A percentile compares a stretch with the other conserved stretches of the same genome.
phyloP scores from a whole-genome alignment of 2,888 invertebrate species.

The Hemicrepidius hirtus region DNA sequence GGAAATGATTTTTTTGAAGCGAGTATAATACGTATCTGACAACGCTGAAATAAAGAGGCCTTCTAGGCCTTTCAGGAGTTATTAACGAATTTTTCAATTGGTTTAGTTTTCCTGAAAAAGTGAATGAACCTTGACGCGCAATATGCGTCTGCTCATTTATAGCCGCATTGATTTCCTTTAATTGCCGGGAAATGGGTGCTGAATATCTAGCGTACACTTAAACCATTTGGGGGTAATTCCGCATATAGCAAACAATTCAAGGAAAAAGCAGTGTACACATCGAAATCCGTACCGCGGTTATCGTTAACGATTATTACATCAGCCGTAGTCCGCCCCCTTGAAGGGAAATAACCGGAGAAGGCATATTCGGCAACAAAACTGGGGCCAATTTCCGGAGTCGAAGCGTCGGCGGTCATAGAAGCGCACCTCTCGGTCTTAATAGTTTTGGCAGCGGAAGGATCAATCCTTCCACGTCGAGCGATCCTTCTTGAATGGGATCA shows the following conservation, averaged over 20 bases:
- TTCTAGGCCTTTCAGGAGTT: no score
- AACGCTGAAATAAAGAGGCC: no score
- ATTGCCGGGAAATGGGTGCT: conserved; percentile 34
- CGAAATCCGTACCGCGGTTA: conserved; percentile 15
- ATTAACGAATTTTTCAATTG: no score
- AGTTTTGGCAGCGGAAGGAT: conserved; percentile 26
- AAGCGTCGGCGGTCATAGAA: conserved; percentile 9
- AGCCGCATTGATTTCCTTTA: conserved; percentile 38
- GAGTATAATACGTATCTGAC: no score
- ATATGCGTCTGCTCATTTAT: conserved; percentile 36
- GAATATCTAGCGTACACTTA: conserved; percentile 21
- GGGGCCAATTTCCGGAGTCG: conserved; percentile 12
- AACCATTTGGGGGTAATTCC: not conserved
- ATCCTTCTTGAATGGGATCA: conserved; percentile 42
- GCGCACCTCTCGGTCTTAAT: conserved; percentile 26
- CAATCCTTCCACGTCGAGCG: conserved; percentile 20
- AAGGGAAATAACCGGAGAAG: conserved; percentile 12
- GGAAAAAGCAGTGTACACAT: conserved; percentile 17
- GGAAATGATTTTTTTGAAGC: no score
- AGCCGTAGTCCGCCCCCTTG: not conserved
- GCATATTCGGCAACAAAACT: conserved; percentile 24
- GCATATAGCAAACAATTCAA: conserved; percentile 21
- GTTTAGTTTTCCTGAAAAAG: no score
- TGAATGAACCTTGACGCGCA: conserved; percentile 25
- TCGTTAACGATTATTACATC: conserved; percentile 21